Conservation (phyloP, 2,888 invertebrate species). For the Coenonympha glycerion region DNA sequence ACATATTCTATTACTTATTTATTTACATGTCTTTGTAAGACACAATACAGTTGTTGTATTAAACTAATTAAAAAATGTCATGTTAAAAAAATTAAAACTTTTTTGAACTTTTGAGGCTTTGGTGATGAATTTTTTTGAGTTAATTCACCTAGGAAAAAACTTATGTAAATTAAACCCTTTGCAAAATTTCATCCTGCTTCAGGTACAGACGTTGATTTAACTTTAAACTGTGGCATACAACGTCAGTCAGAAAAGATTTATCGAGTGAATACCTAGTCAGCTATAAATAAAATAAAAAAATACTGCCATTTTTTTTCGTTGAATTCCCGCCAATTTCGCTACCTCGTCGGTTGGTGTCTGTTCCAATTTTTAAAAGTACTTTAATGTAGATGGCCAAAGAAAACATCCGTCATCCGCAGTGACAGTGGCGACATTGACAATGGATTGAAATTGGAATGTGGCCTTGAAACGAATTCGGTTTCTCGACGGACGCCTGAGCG, state of each 20-base stretch:
- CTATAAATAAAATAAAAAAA: neutral
- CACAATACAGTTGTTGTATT: neutral
- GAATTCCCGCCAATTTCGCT: constrained; percentile 18
- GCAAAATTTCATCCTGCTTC: no score
- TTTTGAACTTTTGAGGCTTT: no score
- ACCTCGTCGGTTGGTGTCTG: constrained; percentile 7
- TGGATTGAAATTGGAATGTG: constrained; percentile 70
- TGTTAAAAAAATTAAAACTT: no score
- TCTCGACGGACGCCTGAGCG: constrained; percentile 45
- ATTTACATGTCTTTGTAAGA: no score
- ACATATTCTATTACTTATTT: neutral
- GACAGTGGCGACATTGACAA: constrained; percentile 67
- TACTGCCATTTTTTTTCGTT: neutral
- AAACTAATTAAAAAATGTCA: no score
- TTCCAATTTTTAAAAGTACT: constrained; percentile 25
- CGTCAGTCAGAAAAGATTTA: no score
- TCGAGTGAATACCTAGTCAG: no score
- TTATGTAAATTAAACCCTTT: no score
- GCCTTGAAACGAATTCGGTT: constrained; percentile 69
- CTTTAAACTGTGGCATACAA: no score
- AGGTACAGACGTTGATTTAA: no score
- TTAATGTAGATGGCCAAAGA: constrained; percentile 38
- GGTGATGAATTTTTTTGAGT: no score
- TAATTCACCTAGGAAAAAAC: no score
- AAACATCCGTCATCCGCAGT: constrained; percentile 52